phyloP scores from a whole-genome alignment of 23 tunicate species.

The Trididemnum miniatum region DNA sequence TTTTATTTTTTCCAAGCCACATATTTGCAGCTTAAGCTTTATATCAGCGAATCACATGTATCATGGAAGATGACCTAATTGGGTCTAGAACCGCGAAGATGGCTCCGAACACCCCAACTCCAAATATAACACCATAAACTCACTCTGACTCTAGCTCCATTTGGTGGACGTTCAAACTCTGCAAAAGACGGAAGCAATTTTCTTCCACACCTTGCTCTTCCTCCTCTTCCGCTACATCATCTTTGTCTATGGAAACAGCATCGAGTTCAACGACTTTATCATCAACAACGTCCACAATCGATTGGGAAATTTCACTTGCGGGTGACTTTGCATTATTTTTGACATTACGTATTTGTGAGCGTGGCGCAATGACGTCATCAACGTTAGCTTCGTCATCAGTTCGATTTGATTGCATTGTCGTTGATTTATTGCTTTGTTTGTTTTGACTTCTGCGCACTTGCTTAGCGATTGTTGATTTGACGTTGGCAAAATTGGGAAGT shows the following conservation, averaged over 20 bases:
- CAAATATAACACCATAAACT: too few species aligned
- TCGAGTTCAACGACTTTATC: not conserved
- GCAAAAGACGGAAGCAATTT: slow-evolving; percentile 63
- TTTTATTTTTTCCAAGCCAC: too few species aligned
- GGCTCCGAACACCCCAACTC: too few species aligned
- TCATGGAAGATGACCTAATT: too few species aligned
- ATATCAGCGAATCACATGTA: too few species aligned
- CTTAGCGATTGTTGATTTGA: slow-evolving; percentile 20
- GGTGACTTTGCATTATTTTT: not conserved
- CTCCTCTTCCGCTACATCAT: not conserved
- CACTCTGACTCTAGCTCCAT: slow-evolving; percentile 77
- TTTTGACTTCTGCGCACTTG: slow-evolving; percentile 6
- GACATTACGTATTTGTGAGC: not conserved
- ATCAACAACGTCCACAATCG: not conserved
- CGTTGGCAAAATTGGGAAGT: not conserved
- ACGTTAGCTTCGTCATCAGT: not conserved
- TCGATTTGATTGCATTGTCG: not conserved
- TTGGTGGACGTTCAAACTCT: slow-evolving; percentile 50
- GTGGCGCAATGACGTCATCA: slow-evolving; percentile 7
- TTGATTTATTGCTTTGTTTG: not conserved
- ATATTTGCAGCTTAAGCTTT: too few species aligned
- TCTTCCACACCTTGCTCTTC: not conserved
- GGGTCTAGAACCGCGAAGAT: too few species aligned
- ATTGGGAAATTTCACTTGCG: not conserved
- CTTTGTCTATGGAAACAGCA: not conserved